phyloP scores from a whole-genome alignment of 2,888 invertebrate genomes.

The Cryptophagus acutangulus region DNA sequence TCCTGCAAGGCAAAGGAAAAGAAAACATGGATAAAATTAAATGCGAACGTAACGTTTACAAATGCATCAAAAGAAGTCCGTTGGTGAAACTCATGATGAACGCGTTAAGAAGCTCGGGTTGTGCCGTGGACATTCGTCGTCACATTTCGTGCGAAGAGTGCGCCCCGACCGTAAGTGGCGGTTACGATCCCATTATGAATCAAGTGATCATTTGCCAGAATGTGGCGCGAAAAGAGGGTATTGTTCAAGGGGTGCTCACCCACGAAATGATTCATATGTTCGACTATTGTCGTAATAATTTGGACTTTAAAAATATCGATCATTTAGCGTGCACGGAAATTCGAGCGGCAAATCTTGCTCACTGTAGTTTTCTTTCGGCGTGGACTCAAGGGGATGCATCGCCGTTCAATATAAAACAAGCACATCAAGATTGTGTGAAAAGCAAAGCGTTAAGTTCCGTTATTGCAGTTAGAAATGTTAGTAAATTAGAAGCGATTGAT shows the following conservation, averaged over 20 bases:
- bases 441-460: slow-evolving; percentile 81
- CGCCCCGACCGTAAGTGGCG: slow-evolving; percentile 77
- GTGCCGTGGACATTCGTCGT: slow-evolving; percentile 75
- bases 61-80: slow-evolving; percentile 71
- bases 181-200: slow-evolving; percentile 80
- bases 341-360: slow-evolving; percentile 87
- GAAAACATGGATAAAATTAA: slow-evolving; percentile 67
- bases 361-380: slow-evolving; percentile 84
- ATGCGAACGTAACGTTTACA: slow-evolving; percentile 75
- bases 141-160: slow-evolving; percentile 93
- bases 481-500: slow-evolving; percentile 63
- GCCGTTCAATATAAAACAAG: slow-evolving; percentile 63
- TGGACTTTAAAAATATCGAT: slow-evolving; percentile 84
- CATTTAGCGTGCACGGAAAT: slow-evolving; percentile 95
- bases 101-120: slow-evolving; percentile 75
- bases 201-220: slow-evolving; percentile 93
- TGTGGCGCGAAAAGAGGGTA: slow-evolving; percentile 61
- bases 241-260: slow-evolving; percentile 74
- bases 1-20: slow-evolving; percentile 63
- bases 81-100: slow-evolving; percentile 80
- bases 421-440: slow-evolving; percentile 87
- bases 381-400: slow-evolving; percentile 73
- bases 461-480: slow-evolving; percentile 72
- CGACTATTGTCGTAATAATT: slow-evolving; percentile 82
- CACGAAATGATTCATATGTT: slow-evolving; percentile 98